phyloP scores from a whole-genome alignment of 2,888 invertebrate species.

The Eupithecia inturbata region DNA sequence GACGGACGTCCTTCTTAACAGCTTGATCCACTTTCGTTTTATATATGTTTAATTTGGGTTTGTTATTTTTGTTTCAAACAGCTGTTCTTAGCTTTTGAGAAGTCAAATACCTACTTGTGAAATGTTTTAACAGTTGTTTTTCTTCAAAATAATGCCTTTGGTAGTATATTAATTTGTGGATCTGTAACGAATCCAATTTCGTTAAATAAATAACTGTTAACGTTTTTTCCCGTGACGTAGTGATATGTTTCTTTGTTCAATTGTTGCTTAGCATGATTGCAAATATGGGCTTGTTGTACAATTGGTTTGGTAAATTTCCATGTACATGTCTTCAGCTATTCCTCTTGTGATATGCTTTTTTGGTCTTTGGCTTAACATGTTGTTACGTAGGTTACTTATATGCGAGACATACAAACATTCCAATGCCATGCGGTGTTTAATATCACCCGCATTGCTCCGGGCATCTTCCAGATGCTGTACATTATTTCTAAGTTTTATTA shows the following conservation, averaged over 20 bases:
- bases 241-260: slow-evolving; percentile 20
- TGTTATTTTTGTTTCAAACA: slow-evolving; percentile 24
- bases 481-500: background rate
- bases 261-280: background rate
- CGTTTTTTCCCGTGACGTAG: slow-evolving; percentile 6
- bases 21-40: slow-evolving; percentile 37
- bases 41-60: slow-evolving; percentile 14
- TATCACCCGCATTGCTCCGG: background rate
- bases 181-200: slow-evolving; percentile 8
- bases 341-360: background rate
- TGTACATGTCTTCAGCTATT: background rate
- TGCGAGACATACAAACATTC: background rate
- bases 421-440: background rate
- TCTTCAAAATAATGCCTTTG: slow-evolving; percentile 12
- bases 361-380: background rate
- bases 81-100: slow-evolving; percentile 28
- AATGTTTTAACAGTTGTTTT: slow-evolving; percentile 38
- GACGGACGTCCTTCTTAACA: slow-evolving; percentile 38
- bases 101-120: slow-evolving; percentile 29
- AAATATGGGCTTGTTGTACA: background rate
- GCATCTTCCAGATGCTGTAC: background rate
- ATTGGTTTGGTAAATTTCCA: background rate
- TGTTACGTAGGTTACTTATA: background rate
- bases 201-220: slow-evolving; percentile 11
- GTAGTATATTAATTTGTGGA: slow-evolving; percentile 1